These are phyloP conservation scores for Tetragnatha versicolor DNA, from an alignment of 1,140 invertebrate species.

Conservation along the genomic window DNA sequence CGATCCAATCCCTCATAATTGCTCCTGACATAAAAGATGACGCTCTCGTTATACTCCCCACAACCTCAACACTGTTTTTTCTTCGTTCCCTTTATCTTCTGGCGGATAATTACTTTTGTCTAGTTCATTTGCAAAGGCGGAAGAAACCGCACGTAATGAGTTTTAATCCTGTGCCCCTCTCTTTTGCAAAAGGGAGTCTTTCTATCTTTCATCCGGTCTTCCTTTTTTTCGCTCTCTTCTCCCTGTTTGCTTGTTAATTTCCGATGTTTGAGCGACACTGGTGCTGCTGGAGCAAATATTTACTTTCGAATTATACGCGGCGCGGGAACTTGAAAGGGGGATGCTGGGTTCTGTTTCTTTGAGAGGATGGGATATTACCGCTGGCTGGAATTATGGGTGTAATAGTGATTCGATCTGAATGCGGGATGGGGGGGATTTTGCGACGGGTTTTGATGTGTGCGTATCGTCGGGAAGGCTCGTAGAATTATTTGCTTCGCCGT, in stretches of 20 bases:
- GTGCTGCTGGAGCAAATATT: conserved; percentile 30
- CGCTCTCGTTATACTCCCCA: neutral
- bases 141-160: conserved; percentile 17
- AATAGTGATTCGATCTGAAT: too few relatives aligned
- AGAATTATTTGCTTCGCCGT: too few relatives aligned
- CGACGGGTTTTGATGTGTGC: too few relatives aligned
- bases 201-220: neutral
- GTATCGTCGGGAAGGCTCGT: too few relatives aligned
- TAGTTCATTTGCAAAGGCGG: conserved; percentile 33
- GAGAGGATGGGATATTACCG: too few relatives aligned
- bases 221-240: neutral
- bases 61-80: neutral
- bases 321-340: too few relatives aligned
- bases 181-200: neutral
- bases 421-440: too few relatives aligned
- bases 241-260: conserved; percentile 48
- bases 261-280: conserved; percentile 14
- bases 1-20: neutral
- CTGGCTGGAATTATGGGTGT: too few relatives aligned
- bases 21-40: conserved; percentile 11
- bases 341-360: too few relatives aligned
- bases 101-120: conserved; percentile 43
- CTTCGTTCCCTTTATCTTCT: neutral
- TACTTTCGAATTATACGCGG: conserved; percentile 29
- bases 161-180: conserved; percentile 34